phyloP scores from a whole-genome alignment of 2,888 invertebrate genomes.

The Philopedon plagiatum region DNA sequence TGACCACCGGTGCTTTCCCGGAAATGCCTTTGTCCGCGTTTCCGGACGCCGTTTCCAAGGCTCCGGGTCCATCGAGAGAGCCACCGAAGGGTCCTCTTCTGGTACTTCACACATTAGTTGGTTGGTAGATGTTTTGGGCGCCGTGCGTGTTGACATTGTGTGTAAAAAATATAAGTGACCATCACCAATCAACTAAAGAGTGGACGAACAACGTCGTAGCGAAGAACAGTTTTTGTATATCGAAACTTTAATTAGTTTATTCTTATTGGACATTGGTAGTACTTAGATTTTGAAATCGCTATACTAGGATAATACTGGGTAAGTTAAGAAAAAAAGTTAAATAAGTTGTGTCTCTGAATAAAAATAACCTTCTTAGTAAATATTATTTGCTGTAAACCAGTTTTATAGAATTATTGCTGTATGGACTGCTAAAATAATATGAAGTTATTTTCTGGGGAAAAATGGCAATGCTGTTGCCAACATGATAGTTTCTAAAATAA shows the following conservation, averaged over 20 bases:
- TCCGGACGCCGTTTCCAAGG: slow-evolving; percentile 48
- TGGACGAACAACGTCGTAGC: slow-evolving; percentile 3
- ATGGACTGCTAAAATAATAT: too few species aligned
- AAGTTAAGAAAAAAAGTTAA: slow-evolving; percentile 8
- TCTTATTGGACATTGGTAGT: background rate
- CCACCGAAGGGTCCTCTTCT: slow-evolving; percentile 34
- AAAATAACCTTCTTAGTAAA: too few species aligned
- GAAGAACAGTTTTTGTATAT: background rate
- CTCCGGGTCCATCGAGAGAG: slow-evolving; percentile 35
- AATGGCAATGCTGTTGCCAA: too few species aligned
- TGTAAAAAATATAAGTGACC: slow-evolving; percentile 22
- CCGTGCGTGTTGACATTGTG: slow-evolving; percentile 24
- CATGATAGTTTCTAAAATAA: too few species aligned
- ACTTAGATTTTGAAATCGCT: background rate
- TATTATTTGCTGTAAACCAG: too few species aligned
- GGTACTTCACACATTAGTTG: slow-evolving; percentile 34
- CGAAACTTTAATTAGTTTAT: background rate
- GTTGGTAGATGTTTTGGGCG: slow-evolving; percentile 20
- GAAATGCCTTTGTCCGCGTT: slow-evolving; percentile 49
- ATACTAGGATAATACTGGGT: slow-evolving; percentile 49
- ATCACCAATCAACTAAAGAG: slow-evolving; percentile 11
- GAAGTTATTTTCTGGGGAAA: too few species aligned
- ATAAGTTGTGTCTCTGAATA: too few species aligned
- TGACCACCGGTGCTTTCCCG: slow-evolving; percentile 48
- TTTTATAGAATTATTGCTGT: too few species aligned